Evolutionary conservation across 2,113 vertebrate species (phyloP), one percentile per base, ranked within the genome.

Genomic region (Talpa occidentalis): DNA sequence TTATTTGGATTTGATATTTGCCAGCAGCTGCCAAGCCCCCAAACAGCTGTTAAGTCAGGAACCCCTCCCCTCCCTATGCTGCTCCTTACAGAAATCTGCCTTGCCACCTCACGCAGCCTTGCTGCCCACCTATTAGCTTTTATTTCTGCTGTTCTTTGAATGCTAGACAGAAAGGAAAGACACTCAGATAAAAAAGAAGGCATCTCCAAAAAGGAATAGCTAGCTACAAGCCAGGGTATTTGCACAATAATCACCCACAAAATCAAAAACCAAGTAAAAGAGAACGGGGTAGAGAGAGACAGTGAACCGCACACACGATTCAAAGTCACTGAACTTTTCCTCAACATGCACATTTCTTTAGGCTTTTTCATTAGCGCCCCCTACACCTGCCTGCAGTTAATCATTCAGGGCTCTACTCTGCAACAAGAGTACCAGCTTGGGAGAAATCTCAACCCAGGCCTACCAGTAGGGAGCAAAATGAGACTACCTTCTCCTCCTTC

Each of bases 1-100:
- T 66, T 52, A 64, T 85, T 87, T 82, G 84, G 16, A 54, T 88
- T 93, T 97, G 84, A 88, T 67, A 66, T 93, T 97, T 94, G 37
- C 85, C 52, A 93, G 56, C 90, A 95, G 83, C 91, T 95, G 91
- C 91, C 76, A 54, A 82, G 28, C 78, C 86, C 92, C 87, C 37
- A 94, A 30, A 77, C 47, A 91, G 86, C 94, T 96, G 74, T 87
- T 78, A 6, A 66, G 5, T 93, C 40, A 88, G 32, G 82, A 78
- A 82, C 54, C 90, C 74, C 67, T 52, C 0, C n/a, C 44, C 47
- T 91, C 35, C 32, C 37, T 69, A 6, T 37, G 89, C 78, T 85
- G 42, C 49, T 95, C 54, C 1, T 86, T 80, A 87, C n/a, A 90
- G 54, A 62, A 92, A 17, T 89, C 78, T 83, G 1, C 93, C 92